Percentiles rank a stretch among this genome's conserved stretches.
Evolutionary conservation across 2,797 vertebrate species (phyloP).

Genomic region (Labeo calbasu): DNA sequence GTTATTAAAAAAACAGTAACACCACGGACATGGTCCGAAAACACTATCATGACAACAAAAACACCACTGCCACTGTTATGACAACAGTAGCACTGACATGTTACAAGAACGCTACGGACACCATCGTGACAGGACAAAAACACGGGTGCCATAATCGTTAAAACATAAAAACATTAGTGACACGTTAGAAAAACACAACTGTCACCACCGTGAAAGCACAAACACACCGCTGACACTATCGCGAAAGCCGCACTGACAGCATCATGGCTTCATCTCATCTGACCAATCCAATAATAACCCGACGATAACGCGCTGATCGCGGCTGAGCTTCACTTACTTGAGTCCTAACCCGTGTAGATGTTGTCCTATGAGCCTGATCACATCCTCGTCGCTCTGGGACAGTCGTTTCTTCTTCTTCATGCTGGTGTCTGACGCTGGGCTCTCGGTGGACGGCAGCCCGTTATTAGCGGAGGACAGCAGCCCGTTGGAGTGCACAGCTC

Average conservation of each 20-base stretch:
- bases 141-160: neutral
- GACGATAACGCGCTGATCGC: neutral
- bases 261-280: neutral
- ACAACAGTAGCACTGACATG: neutral
- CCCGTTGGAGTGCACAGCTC: slow-evolving; percentile 74
- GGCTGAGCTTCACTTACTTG: slow-evolving; percentile 81
- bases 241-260: too few relatives aligned
- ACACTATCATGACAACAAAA: neutral
- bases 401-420: slow-evolving; percentile 91
- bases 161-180: neutral
- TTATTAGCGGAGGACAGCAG: slow-evolving; percentile 73
- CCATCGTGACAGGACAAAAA: neutral
- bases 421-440: slow-evolving; percentile 74
- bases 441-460: slow-evolving; percentile 72
- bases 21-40: neutral
- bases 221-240: neutral
- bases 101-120: neutral
- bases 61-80: neutral
- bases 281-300: neutral
- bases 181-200: neutral
- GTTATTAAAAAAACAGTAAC: too few relatives aligned
- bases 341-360: slow-evolving; percentile 94
- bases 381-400: slow-evolving; percentile 92
- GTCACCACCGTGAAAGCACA: neutral
- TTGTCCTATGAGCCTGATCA: slow-evolving; percentile 94